Conservation (phyloP, 1,140 invertebrate genomes). For the Proctacanthus coquilletti region DNA sequence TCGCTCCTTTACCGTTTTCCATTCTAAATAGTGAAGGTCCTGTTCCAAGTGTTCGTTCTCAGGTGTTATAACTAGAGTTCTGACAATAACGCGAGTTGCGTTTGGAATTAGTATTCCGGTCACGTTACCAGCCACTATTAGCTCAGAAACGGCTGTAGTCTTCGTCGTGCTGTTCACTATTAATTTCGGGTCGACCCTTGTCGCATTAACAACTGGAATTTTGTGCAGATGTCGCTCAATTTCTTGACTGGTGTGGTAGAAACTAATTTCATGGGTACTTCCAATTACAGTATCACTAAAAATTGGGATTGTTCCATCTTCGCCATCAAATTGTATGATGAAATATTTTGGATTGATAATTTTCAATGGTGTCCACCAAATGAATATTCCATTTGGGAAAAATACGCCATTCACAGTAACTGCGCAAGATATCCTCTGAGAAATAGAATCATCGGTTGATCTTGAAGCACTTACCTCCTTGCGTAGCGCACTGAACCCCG, state of each 20-base stretch:
- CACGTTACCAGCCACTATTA: constrained; percentile 23
- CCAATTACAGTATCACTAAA: too few relatives aligned
- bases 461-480: constrained; percentile 20
- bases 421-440: constrained; percentile 13
- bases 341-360: neutral
- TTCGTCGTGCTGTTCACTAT: too few relatives aligned
- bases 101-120: constrained; percentile 23
- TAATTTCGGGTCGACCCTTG: too few relatives aligned
- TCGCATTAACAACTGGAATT: constrained; percentile 15
- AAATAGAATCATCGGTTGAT: constrained; percentile 5
- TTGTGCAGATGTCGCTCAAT: constrained; percentile 15
- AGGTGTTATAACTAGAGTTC: constrained; percentile 22
- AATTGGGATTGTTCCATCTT: too few relatives aligned
- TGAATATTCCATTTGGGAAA: constrained; percentile 2
- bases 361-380: neutral
- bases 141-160: too few relatives aligned
- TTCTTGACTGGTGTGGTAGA: too few relatives aligned
- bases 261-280: too few relatives aligned
- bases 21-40: constrained; percentile 29
- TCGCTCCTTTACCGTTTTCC: constrained; percentile 15
- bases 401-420: constrained; percentile 11
- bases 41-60: constrained; percentile 24
- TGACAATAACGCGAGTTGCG: constrained; percentile 20
- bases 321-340: constrained; percentile 7
- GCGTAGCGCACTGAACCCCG: constrained; percentile 22